Evolutionary conservation across 2,888 invertebrate genomes (phyloP), one percentile per base, ranked within the genome.

Genomic region (Esperia sulphurella): DNA sequence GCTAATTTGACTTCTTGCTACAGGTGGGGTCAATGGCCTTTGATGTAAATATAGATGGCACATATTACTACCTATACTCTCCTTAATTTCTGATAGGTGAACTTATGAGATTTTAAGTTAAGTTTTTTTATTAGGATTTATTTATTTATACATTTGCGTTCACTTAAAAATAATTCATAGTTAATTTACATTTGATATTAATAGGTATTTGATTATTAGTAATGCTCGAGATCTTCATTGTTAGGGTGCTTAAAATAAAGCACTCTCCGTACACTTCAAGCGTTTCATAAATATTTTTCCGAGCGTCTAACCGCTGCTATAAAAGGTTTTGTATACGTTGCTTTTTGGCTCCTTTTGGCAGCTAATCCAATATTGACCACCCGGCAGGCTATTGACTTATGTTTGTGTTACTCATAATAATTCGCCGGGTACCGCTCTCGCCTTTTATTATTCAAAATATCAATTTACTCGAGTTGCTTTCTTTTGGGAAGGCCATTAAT

Each of bases 271-370:
- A 62, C 55, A 59, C 51, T 55, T 53, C 58, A 55, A 73, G 61
- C 80, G 60, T 78, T 86, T 82, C 74, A 85, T 85, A 86, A 87
- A 87, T 83, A 88, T 88, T 88, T 89, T 88, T 86, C 75, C 73
- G 62, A 71, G 66, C 71, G 65, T 82, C 75, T 83, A 83, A 84
- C 87, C 82, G 80, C 83, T 79, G 80, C 83, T 79, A 84, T 88
- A 85, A 88, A 89, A 89, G 88, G 88, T 89, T 89, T 87, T 89
- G 89, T 89, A 89, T 87, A 89, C 89, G 89, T 85, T 83, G 89
- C 88, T 87, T 89, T 88, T 88, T 87, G 87, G 79, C 83, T 89
- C 89, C 88, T 89, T 89, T 89, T 86, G 87, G 73, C 79, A 68
- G 87, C 76, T 89, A 88, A 89, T 88, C 88, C 83, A 89, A 89